Evolutionary conservation across 2,797 vertebrate species (phyloP).

Genomic region (Oophaga sylvatica): DNA sequence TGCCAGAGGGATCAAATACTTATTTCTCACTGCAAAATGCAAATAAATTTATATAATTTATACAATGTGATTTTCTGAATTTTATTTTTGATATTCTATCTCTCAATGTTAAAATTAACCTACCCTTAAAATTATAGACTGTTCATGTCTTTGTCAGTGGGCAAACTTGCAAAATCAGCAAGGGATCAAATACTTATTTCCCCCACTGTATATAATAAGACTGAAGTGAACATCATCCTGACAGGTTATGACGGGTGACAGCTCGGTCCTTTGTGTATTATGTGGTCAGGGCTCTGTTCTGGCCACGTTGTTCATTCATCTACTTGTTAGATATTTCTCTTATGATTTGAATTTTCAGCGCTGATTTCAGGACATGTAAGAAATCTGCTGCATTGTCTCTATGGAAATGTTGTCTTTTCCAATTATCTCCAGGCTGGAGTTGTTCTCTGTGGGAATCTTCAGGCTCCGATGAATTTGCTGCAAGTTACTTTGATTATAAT

Average conservation of each 20-base stretch:
- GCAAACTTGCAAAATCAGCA: too few relatives aligned
- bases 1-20: too few relatives aligned
- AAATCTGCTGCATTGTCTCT: slow-evolving; percentile 17
- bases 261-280: background rate
- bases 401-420: slow-evolving; percentile 9
- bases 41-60: too few relatives aligned
- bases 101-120: too few relatives aligned
- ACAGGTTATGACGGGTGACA: background rate
- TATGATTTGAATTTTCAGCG: background rate
- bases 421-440: slow-evolving; percentile 32
- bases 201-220: too few relatives aligned
- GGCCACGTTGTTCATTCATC: too few relatives aligned
- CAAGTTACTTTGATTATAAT: slow-evolving; percentile 34
- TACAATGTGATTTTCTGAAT: too few relatives aligned
- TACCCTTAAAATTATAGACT: too few relatives aligned
- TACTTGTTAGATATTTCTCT: background rate
- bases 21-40: too few relatives aligned
- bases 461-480: slow-evolving; percentile 12
- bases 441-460: slow-evolving; percentile 28
- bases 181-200: too few relatives aligned
- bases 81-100: too few relatives aligned
- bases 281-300: background rate
- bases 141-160: too few relatives aligned
- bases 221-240: background rate
- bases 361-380: background rate